Base-by-base conservation (phyloP, 2,113 vertebrate species). In the Nerophis lumbriciformis region DNA sequence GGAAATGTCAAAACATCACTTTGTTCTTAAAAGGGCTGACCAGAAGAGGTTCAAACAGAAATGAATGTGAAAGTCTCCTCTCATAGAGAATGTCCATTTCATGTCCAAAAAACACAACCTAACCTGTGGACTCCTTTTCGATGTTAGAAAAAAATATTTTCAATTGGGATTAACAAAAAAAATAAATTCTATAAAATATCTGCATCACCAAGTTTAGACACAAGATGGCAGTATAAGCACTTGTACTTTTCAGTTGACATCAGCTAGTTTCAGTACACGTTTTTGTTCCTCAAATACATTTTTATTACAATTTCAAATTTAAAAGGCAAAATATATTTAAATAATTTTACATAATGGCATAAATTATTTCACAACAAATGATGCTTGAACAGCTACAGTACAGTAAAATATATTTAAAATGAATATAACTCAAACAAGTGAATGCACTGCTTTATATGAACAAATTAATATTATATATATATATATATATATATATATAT, bases 271-370 rank as follows among this genome's bases (percentile, higher is more conserved):
- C 39, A 70, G 28, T 71, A 71, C 58, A 67, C 66, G 54, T 67
- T 51, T 51, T 53, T 36, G 16, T 35, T 61, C 44, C 73, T 56
- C 37, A 35, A 53, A 73, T 70, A 68, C 14, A 15, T 55, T 92
- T 94, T 50, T 50, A 16, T 50, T 95, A 94, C 93, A 94, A 94
- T 95, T 95, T 87, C 87, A 90, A 76, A 90, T 35, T 14, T 14
- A 36, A 53, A 53, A 53, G 4, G n/a, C 36, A 10, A 42, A 8
- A 16, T 5, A 56, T 7, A 56, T 45, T 6, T 45, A 45, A 45
- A 45, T 3, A 3, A 36, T 6, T 8, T 14, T 14, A 21, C 35
- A 53, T 53, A 6, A 37, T 14, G 52, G 35, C 28, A 53, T 8
- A 13, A 5, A 54, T 54, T 28, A 28, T 28, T 28, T 28, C 28